phyloP scores from a whole-genome alignment of 2,797 vertebrate genomes.

The Apogon talboti region DNA sequence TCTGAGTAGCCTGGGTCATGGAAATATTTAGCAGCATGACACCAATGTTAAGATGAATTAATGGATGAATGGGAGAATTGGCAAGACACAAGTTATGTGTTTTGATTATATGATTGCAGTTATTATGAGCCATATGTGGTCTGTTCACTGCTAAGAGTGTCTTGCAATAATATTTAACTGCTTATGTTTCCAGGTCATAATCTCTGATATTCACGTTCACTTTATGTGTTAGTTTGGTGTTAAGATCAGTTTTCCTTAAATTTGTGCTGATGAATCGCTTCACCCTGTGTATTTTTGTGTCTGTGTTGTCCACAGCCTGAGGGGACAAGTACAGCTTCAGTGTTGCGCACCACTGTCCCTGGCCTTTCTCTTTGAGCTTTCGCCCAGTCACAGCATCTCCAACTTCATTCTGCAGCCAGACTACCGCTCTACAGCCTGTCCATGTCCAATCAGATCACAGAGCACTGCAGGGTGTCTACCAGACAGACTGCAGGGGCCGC shows the following conservation, averaged over 20 bases:
- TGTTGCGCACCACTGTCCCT: constrained; percentile 73
- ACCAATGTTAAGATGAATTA: background rate
- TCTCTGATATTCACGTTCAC: background rate
- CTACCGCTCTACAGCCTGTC: constrained; percentile 12
- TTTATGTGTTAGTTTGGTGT: constrained; percentile 18
- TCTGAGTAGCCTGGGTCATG: background rate
- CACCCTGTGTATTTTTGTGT: constrained; percentile 20
- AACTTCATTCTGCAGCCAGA: constrained; percentile 46
- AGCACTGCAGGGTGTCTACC: constrained; percentile 14
- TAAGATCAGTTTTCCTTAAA: constrained; percentile 55
- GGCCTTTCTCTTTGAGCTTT: constrained; percentile 47
- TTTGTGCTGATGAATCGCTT: constrained; percentile 44
- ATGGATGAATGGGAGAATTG: background rate
- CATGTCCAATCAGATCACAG: constrained; percentile 38
- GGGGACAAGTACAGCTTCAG: constrained; percentile 60
- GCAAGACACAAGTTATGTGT: background rate
- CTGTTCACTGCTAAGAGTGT: background rate
- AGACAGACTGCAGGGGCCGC: constrained; percentile 16
- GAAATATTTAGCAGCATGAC: background rate
- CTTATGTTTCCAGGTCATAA: background rate
- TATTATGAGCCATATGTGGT: constrained; percentile 1
- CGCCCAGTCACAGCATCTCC: constrained; percentile 56
- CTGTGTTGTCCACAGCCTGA: constrained; percentile 40
- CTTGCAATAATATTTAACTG: background rate
- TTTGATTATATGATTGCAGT: background rate